phyloP scores from a whole-genome alignment of 2,888 invertebrate species.

The Macaria liturata region DNA sequence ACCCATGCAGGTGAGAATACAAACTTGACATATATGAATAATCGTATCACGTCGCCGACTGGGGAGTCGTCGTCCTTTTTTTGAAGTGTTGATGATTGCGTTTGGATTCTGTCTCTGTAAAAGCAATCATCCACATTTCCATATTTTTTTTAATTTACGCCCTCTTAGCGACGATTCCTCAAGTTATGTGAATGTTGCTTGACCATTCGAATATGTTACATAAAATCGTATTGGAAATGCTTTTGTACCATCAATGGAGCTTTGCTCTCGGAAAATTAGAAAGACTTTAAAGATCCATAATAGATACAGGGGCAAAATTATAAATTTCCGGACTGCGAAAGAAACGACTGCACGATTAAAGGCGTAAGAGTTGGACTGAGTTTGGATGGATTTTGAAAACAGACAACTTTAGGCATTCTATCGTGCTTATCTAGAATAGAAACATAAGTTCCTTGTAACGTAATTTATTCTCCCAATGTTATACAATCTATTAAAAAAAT shows the following conservation, averaged over 20 bases:
- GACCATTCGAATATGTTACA: slow-evolving; percentile 56
- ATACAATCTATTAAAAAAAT: no score
- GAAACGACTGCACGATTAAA: slow-evolving; percentile 50
- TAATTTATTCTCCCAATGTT: no score
- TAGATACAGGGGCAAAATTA: slow-evolving; percentile 62
- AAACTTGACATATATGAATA: slow-evolving; percentile 48
- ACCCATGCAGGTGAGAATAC: slow-evolving; percentile 83
- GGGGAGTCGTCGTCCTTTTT: slow-evolving; percentile 56
- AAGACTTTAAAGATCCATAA: slow-evolving; percentile 79
- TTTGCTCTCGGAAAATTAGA: slow-evolving; percentile 48
- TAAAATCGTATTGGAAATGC: slow-evolving; percentile 52
- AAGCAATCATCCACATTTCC: slow-evolving; percentile 76
- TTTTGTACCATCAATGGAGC: slow-evolving; percentile 68
- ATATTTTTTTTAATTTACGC: neutral
- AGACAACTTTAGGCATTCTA: slow-evolving; percentile 56
- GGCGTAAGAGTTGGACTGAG: slow-evolving; percentile 38
- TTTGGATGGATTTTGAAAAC: slow-evolving; percentile 44
- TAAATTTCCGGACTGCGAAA: slow-evolving; percentile 62
- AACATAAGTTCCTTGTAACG: neutral
- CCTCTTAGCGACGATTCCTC: slow-evolving; percentile 52
- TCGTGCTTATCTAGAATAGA: slow-evolving; percentile 36
- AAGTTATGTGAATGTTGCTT: slow-evolving; percentile 68
- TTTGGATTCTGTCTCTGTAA: slow-evolving; percentile 36
- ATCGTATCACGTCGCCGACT: slow-evolving; percentile 52
- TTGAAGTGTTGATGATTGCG: slow-evolving; percentile 75